phyloP scores from a whole-genome alignment of 2,113 vertebrate species.

The Romanogobio albipinnatus region DNA sequence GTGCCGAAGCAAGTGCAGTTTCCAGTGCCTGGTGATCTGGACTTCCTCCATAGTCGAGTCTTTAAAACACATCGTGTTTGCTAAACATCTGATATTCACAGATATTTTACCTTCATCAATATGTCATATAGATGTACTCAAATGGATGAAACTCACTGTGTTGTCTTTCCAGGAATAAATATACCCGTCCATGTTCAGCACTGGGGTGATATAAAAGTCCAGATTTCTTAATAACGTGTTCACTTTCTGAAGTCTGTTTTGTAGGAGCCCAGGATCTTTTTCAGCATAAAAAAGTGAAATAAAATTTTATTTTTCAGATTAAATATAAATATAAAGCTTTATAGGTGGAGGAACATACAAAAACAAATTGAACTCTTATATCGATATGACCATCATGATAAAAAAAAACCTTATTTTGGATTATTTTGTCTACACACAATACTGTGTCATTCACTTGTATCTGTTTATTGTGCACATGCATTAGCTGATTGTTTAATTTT shows the following conservation, averaged over 20 bases:
- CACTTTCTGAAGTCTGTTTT: conserved; percentile 75
- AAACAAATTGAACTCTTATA: no score
- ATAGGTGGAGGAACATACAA: no score
- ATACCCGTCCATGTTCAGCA: conserved; percentile 88
- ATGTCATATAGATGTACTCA: neutral
- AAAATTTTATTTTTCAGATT: no score
- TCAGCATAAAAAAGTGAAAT: neutral
- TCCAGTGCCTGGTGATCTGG: conserved; percentile 67
- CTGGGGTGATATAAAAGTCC: conserved; percentile 85
- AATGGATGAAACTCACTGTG: conserved; percentile 63
- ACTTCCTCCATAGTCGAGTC: conserved; percentile 88
- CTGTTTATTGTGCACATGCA: no score
- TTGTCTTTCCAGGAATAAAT: conserved; percentile 77
- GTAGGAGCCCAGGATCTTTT: conserved; percentile 80
- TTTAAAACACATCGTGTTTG: conserved; percentile 55
- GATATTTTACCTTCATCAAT: neutral
- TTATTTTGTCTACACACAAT: no score
- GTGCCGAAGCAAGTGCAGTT: conserved; percentile 73
- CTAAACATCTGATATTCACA: no score
- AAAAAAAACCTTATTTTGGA: no score
- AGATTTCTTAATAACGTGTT: conserved; percentile 75
- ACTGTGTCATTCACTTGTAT: no score
- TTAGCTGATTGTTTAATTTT: no score
- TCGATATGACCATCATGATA: no score
- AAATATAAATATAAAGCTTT: no score